These are phyloP conservation scores for Corythaixoides concolor DNA, from an alignment of 2,113 vertebrate species.

Conservation along the genomic window DNA sequence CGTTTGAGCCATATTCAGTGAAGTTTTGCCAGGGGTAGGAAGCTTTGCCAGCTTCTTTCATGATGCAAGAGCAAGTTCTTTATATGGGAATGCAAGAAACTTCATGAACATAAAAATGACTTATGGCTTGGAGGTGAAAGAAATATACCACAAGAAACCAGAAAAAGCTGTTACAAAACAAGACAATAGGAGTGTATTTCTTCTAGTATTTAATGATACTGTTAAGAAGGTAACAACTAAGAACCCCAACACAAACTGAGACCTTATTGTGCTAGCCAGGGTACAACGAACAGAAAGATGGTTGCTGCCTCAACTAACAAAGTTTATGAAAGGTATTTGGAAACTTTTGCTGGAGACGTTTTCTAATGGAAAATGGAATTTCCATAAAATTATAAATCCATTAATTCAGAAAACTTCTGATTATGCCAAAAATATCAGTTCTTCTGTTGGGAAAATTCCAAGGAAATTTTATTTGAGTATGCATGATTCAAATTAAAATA, in stretches of 20 bases:
- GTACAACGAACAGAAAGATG: background rate
- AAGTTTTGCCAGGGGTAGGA: background rate
- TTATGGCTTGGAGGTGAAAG: background rate
- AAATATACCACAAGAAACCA: background rate
- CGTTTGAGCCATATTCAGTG: background rate
- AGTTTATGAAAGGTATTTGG: background rate
- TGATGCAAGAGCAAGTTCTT: background rate
- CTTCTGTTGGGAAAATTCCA: background rate
- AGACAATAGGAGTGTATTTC: background rate
- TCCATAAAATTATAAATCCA: background rate
- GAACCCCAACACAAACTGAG: background rate
- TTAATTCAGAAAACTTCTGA: background rate
- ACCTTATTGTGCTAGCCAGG: background rate
- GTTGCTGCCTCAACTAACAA: background rate
- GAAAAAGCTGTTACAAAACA: background rate
- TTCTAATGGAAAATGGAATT: constrained; percentile 17
- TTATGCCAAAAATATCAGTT: background rate
- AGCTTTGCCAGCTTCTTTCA: background rate
- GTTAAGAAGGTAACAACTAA: background rate
- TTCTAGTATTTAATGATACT: background rate
- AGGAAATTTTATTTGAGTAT: background rate
- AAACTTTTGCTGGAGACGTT: background rate
- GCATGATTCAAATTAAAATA: background rate
- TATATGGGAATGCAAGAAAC: background rate
- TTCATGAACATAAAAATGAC: background rate